Percentiles rank a stretch among this genome's conserved stretches.
Evolutionary conservation across 2,797 vertebrate genomes (phyloP).

Genomic region (Cuniculus paca): DNA sequence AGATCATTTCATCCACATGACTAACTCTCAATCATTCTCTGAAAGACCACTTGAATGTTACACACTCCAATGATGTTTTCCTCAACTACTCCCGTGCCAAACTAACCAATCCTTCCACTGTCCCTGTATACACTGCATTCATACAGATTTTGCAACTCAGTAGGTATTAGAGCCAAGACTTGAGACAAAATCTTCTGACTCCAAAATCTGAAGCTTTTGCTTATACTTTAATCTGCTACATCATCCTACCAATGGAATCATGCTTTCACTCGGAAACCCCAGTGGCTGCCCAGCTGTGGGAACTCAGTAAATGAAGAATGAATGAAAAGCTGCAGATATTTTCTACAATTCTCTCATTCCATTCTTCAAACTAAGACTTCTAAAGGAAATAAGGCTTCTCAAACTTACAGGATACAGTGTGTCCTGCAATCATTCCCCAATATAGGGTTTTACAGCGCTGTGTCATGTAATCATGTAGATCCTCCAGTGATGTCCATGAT

Average conservation of each 20-base stretch:
- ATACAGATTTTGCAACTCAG: background rate
- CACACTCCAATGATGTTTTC: background rate
- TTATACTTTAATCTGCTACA: background rate
- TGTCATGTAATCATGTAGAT: background rate
- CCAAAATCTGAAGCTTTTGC: background rate
- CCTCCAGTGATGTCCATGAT: background rate
- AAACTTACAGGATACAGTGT: background rate
- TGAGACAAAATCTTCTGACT: background rate
- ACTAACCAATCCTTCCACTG: background rate
- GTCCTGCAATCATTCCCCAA: background rate
- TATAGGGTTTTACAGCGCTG: background rate
- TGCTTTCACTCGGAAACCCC: background rate
- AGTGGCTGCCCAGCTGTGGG: background rate
- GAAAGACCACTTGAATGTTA: background rate
- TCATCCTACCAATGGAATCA: background rate
- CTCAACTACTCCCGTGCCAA: background rate
- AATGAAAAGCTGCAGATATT: background rate
- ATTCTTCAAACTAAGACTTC: slow-evolving; percentile 23
- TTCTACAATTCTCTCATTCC: background rate
- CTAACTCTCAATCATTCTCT: background rate
- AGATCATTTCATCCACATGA: background rate
- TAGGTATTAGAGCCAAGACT: background rate
- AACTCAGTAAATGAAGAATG: background rate
- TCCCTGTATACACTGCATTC: background rate
- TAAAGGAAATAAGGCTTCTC: background rate